A percentile compares a stretch with the other conserved stretches of the same genome.
These are phyloP conservation scores for Heloderma charlesbogerti DNA, from an alignment of 2,113 vertebrate species.

Conservation along the genomic window DNA sequence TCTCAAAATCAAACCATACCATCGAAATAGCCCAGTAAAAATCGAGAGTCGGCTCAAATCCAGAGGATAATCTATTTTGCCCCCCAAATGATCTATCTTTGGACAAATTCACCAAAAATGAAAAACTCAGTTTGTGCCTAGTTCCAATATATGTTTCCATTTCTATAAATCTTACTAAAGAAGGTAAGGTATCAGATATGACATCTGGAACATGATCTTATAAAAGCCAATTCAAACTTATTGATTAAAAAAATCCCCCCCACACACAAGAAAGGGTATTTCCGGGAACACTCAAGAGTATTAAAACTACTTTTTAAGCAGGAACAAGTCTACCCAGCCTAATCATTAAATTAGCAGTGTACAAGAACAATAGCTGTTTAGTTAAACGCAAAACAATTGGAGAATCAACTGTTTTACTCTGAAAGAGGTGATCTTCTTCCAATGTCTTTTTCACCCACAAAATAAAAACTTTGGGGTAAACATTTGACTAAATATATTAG, in stretches of 20 bases:
- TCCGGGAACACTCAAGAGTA: background rate
- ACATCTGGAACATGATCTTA: background rate
- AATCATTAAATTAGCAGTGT: constrained; percentile 25
- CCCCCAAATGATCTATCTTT: background rate
- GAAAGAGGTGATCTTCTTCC: background rate
- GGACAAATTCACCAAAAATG: background rate
- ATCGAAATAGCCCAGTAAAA: background rate
- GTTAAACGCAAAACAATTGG: constrained; percentile 6
- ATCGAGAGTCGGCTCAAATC: background rate
- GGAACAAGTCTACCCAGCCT: background rate
- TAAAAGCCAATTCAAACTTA: background rate
- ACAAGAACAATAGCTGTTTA: background rate
- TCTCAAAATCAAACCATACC: background rate
- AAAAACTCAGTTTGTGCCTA: background rate
- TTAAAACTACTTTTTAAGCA: constrained; percentile 10
- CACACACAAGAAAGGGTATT: background rate
- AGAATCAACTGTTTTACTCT: constrained; percentile 8
- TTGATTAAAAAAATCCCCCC: background rate
- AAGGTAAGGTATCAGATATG: background rate
- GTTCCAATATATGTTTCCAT: background rate
- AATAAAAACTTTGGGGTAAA: background rate
- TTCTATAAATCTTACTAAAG: background rate
- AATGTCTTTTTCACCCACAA: background rate
- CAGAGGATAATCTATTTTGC: background rate
- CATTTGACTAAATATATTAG: constrained; percentile 19